phyloP scores from a whole-genome alignment of 2,797 vertebrate genomes.

The Garrulus glandarius region DNA sequence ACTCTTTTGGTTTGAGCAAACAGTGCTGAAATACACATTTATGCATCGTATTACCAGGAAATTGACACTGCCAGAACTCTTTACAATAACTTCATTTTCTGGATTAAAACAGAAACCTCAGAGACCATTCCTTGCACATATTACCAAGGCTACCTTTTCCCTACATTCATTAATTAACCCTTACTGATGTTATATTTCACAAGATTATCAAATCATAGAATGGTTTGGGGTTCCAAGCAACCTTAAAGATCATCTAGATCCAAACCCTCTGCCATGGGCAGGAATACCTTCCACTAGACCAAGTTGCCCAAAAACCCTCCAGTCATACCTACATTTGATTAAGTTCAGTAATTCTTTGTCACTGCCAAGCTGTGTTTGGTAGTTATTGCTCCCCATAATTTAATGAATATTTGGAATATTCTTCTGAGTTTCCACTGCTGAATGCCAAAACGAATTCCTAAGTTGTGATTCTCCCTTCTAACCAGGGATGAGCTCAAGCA shows the following conservation, averaged over 20 bases:
- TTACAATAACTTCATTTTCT: background rate
- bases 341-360: background rate
- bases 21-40: background rate
- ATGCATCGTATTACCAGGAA: background rate
- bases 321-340: background rate
- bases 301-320: background rate
- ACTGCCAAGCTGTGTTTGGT: background rate
- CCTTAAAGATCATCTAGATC: background rate
- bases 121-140: background rate
- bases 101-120: background rate
- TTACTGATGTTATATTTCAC: background rate
- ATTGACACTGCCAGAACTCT: background rate
- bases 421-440: background rate
- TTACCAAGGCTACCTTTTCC: background rate
- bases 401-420: background rate
- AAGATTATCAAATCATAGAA: background rate
- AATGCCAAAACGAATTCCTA: background rate
- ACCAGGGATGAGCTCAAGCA: background rate
- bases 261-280: background rate
- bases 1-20: background rate
- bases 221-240: accelerated
- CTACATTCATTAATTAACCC: background rate
- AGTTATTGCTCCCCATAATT: background rate
- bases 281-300: background rate
- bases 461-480: background rate